Evolutionary conservation across 2,113 vertebrate genomes (phyloP), one percentile per base, ranked within the genome.

Genomic region (Spea bombifrons): DNA sequence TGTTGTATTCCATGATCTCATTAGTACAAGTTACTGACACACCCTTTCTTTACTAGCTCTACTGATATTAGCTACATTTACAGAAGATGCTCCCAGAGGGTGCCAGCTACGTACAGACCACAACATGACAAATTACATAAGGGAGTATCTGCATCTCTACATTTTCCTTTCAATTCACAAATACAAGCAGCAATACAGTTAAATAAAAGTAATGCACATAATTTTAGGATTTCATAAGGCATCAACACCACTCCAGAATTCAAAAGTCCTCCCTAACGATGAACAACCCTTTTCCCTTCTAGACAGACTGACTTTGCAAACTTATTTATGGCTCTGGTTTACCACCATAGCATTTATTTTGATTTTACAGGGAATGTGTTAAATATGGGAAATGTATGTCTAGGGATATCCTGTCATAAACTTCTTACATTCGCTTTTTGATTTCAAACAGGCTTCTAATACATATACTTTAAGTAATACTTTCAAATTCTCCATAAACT

Each of bases 1-100:
- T 86, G 80, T 78, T 73, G 65, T 80, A 78, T 82, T 87, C 84
- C 82, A 81, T 86, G 87, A 90, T 85, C 86, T 88, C 87, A 85
- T n/a, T 66, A 84, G 75, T 57, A 81, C 84, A 66, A 55, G 52
- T 76, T 80, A 64, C 74, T 84, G 78, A 81, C 50, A 72, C 71
- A 85, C 83, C 81, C 43, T 8, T 4, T 3, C 71, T 66, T 44
- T 13, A 53, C 43, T 71, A 83, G 76, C 13, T 68, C 66, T 47
- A 80, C 5, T 0, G 13, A 84, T 66, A 8, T 81, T 78, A 57
- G 76, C 67, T 79, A 83, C 66, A 76, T 17, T n/a, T 52, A 59
- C 55, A 10, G 55, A 30, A 30, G 30, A 30, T 50, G 44, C 44
- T 9, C 10, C 65, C 4, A 45, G 49, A 70, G 16, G 17, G 75